Base-by-base conservation (phyloP, 2,113 vertebrate genomes). In the Zosterops lateralis region DNA sequence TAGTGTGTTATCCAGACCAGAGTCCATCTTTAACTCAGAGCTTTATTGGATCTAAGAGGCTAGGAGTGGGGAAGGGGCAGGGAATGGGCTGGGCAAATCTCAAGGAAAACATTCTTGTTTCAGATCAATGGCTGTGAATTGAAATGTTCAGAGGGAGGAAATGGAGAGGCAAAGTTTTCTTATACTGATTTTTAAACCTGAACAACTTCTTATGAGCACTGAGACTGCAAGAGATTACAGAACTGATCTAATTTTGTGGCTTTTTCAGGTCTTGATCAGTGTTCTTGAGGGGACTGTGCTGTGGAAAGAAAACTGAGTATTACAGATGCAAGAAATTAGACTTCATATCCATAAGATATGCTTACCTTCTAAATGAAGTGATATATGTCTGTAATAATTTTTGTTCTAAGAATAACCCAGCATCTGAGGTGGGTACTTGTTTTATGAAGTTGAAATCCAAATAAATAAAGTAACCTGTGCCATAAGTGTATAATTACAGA, bases 401-500 rank as follows among this genome's bases (percentile, higher is more conserved):
- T 56, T 74, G 5, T 88, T 73, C 28, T 62, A 22, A 42, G 90
- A 87, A 81, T 87, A 84, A 65, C 51, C 48, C 47, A 48, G 51
- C 25, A 75, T 45, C 58, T 6, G 15, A 89, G 53, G 45, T 54
- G 14, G 22, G 15, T 47, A 7, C 14, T 89, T 73, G 47, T 87
- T 31, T 64, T 81, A 31, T 3, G 28, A 38, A 92, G 48, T 11
- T 78, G 82, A 93, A 95, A 92, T 67, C 57, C 88, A 95, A 90
- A 83, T 87, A 96, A 91, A 84, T 88, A 95, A 92, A 72, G 89
- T 64, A 89, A 84, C 65, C 36, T 65, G 44, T 89, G 56, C 62
- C 78, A 38, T 84, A 71, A 89, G 77, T 70, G 45, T 82, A 66
- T 75, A 73, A 87, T 92, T 92, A 94, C 44, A 60, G 87, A 85